phyloP scores from a whole-genome alignment of 2,888 invertebrate species.

The Pristionchus entomophagus region DNA sequence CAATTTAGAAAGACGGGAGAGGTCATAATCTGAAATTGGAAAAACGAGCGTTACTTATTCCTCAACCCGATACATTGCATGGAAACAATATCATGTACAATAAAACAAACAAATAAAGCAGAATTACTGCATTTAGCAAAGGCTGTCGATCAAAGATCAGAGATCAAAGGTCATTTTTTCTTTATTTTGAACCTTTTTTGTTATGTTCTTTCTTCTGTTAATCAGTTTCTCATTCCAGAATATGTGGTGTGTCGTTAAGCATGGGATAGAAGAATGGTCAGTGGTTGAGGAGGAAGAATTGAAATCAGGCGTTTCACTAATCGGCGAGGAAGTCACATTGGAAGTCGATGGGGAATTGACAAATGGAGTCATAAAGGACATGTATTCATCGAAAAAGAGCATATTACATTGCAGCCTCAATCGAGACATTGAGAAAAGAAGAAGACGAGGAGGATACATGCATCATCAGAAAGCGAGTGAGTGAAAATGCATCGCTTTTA shows the following conservation, averaged over 20 bases:
- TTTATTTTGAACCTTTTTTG: neutral
- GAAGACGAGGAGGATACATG: neutral
- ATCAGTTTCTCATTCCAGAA: neutral
- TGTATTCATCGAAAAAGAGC: neutral
- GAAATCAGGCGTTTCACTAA: neutral
- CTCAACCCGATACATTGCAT: no score
- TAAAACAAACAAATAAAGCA: no score
- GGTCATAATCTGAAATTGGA: no score
- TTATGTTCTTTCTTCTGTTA: neutral
- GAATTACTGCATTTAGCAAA: no score
- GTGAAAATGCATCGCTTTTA: neutral
- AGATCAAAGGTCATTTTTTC: neutral
- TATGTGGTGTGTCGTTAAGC: neutral
- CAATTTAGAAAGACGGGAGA: no score
- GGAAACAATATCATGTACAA: no score
- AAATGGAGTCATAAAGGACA: neutral
- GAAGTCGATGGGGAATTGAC: neutral
- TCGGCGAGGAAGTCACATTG: neutral
- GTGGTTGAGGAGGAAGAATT: neutral
- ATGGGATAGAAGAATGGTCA: neutral
- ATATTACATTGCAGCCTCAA: neutral
- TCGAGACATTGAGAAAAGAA: neutral
- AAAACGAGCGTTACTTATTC: no score
- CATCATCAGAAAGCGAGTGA: neutral
- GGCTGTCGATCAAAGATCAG: neutral